Evolutionary conservation across 1,140 invertebrate species (phyloP).

Genomic region (Cepaea nemoralis): DNA sequence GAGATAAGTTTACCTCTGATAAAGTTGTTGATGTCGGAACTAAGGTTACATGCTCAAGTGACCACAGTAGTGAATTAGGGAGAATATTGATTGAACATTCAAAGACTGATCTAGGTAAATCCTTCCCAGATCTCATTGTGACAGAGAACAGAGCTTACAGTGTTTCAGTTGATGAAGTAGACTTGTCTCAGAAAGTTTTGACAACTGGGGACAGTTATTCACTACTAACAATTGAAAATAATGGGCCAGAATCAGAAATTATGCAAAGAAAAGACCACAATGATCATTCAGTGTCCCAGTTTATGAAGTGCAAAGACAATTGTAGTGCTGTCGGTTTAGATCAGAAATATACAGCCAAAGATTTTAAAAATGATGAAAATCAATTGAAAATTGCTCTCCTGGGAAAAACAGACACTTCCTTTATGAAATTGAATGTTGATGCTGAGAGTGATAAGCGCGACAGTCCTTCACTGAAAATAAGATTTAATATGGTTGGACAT

Average conservation of each 20-base stretch:
- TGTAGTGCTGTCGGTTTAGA: background rate
- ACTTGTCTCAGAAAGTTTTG: background rate
- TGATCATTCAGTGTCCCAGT: background rate
- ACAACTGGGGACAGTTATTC: no score
- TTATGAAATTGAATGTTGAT: background rate
- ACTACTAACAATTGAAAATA: no score
- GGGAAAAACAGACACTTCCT: background rate
- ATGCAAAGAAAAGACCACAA: no score
- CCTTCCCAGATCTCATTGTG: background rate
- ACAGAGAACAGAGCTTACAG: background rate
- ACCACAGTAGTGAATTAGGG: background rate
- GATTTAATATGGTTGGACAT: conserved; percentile 9
- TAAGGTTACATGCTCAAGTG: background rate
- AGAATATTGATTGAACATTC: background rate
- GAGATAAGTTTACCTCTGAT: background rate
- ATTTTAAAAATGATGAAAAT: background rate
- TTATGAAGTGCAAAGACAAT: background rate
- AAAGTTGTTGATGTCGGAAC: background rate
- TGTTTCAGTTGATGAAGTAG: background rate
- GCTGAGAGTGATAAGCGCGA: background rate
- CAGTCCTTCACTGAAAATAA: background rate
- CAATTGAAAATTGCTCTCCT: background rate
- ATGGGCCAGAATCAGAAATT: no score
- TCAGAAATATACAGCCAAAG: background rate
- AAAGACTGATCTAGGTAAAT: background rate